Conservation (phyloP, 2,888 invertebrate species). For the Apodemia zela region DNA sequence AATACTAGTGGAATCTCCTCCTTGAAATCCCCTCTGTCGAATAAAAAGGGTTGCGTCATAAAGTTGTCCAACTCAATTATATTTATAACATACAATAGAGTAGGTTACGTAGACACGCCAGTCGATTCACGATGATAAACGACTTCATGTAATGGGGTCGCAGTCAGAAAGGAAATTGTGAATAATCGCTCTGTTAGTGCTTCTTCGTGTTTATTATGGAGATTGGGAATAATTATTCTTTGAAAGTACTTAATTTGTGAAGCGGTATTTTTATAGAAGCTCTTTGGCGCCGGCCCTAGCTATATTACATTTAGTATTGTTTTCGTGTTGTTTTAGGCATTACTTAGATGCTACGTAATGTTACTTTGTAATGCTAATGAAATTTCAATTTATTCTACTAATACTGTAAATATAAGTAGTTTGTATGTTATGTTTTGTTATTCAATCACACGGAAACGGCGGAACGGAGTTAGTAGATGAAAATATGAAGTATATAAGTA, state of each 20-base stretch:
- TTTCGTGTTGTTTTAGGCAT: background rate
- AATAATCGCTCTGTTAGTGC: conserved; percentile 14
- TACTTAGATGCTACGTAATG: background rate
- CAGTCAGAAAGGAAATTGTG: conserved; percentile 7
- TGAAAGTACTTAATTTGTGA: conserved; percentile 14
- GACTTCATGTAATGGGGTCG: conserved; percentile 14
- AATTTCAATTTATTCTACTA: too few species aligned
- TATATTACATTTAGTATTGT: background rate
- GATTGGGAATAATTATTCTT: conserved; percentile 17
- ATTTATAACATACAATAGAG: background rate
- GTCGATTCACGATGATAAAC: conserved; percentile 18
- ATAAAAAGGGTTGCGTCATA: background rate
- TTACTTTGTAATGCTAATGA: too few species aligned
- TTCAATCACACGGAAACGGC: too few species aligned
- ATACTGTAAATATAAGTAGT: too few species aligned
- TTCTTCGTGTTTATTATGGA: conserved; percentile 16
- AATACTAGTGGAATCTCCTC: background rate
- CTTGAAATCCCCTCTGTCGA: background rate
- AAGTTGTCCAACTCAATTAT: background rate
- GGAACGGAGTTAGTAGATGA: too few species aligned
- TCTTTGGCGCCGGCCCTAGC: background rate
- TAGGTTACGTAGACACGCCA: conserved; percentile 6
- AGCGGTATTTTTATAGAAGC: background rate
- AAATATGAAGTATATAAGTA: too few species aligned
- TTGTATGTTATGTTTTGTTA: too few species aligned